These are phyloP conservation scores for Limosa lapponica DNA, from an alignment of 2,797 vertebrate genomes.

Conservation along the genomic window DNA sequence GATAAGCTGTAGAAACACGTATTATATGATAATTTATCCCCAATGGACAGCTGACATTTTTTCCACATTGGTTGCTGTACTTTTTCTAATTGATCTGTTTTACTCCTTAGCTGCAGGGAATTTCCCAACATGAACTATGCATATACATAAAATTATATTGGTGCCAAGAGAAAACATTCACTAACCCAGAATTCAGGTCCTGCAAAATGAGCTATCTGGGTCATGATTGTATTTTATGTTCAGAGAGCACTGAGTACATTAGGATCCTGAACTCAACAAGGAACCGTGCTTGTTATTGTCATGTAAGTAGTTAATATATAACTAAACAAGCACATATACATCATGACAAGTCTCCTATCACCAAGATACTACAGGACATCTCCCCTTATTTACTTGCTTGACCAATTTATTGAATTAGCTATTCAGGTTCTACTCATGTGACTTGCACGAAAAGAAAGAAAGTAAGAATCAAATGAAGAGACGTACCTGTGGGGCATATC, in stretches of 20 bases:
- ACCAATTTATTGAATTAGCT: not conserved
- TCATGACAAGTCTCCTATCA: not conserved
- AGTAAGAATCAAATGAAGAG: not conserved
- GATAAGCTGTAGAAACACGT: not conserved
- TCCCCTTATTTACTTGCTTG: not conserved
- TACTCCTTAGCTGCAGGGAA: not conserved
- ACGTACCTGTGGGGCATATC: constrained; percentile 96
- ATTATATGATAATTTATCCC: not conserved
- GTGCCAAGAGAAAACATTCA: not conserved
- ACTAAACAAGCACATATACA: not conserved
- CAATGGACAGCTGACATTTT: not conserved
- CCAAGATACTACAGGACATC: not conserved
- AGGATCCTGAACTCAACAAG: not conserved
- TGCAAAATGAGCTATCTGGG: not conserved
- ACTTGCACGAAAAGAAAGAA: not conserved
- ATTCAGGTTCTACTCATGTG: not conserved
- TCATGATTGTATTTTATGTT: not conserved
- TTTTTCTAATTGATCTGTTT: not conserved
- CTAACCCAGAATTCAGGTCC: not conserved
- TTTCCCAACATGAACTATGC: not conserved
- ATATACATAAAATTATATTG: not conserved
- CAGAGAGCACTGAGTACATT: not conserved
- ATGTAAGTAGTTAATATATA: not conserved
- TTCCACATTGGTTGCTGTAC: not conserved
- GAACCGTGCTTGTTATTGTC: not conserved